Base-by-base conservation (phyloP, 2,888 invertebrate genomes). In the Xestia sexstrigata region DNA sequence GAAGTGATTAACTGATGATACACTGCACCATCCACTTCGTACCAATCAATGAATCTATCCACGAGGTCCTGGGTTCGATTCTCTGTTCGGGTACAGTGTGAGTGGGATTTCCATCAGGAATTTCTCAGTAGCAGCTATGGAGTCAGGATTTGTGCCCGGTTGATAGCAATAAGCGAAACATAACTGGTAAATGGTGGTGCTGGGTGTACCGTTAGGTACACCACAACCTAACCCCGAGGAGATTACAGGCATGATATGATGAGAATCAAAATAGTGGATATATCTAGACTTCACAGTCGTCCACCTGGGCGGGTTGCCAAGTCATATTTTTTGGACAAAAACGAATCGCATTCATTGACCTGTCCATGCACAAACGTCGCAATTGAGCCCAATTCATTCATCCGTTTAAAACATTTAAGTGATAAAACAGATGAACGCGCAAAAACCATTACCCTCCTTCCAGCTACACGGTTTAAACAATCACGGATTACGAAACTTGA, bases 401-500 rank as follows among this genome's bases (percentile, higher is more conserved):
- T 15, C 20, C 45, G 58, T 52, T 70, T 45, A 69, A 84, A 71
- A 62, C 70, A 49, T 60, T 67, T 74, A 49, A 85, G 13, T 60
- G 45, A 70, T 70, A n/a, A 67, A 85, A 80, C 76, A 77, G 60
- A 74, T 26, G 62, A 77, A 82, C 35, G 20, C 45, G 68, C 81
- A 13, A 81, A 74, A 68, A 70, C 15, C 66, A 83, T 78, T 81
- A 52, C 67, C 70, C 66, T 70, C 39, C 13, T 73, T 70, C 8
- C 20, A 47, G 1, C 60, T 45, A 62, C 62, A 72, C 52, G 69
- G 85, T 60, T 76, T 74, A 69, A 76, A 66, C 75, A 70, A 73
- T 83, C 77, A 70, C 0, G 68, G 7, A 47, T 87, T 77, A 76
- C 78, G 73, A 82, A 87, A 87, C 76, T 42, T 42, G 20, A 65